Evolutionary conservation across 2,888 invertebrate species (phyloP).

Genomic region (Amiota communis): DNA sequence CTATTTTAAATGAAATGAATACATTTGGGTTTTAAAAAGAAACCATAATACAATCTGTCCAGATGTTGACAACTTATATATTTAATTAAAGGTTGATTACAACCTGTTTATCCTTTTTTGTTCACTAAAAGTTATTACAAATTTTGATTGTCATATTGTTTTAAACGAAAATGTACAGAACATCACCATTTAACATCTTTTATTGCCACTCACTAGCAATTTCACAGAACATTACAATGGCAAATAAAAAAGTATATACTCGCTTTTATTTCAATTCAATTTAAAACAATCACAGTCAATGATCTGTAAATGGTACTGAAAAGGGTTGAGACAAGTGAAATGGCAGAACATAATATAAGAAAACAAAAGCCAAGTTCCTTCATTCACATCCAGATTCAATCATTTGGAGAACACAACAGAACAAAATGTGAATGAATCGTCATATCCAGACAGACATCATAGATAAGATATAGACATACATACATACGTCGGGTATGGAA

Average conservation of each 20-base stretch:
- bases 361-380: constrained; percentile 19
- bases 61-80: no score
- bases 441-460: neutral
- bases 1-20: constrained; percentile 13
- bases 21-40: neutral
- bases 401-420: neutral
- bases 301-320: constrained; percentile 64
- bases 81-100: neutral
- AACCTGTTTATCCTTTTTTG: neutral
- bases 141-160: no score
- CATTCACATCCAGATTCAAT: neutral
- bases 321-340: constrained; percentile 56
- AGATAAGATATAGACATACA: constrained; percentile 19
- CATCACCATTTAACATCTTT: no score
- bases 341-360: neutral
- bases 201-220: no score
- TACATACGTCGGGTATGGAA: constrained; percentile 12
- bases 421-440: no score
- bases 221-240: constrained; percentile 23
- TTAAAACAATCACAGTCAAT: constrained; percentile 68
- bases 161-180: no score
- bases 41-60: no score
- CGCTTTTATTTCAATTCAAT: constrained; percentile 54
- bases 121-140: neutral
- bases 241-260: constrained; percentile 62